Conservation (phyloP, 2,888 invertebrate species). For the Trissolcus japonicus region DNA sequence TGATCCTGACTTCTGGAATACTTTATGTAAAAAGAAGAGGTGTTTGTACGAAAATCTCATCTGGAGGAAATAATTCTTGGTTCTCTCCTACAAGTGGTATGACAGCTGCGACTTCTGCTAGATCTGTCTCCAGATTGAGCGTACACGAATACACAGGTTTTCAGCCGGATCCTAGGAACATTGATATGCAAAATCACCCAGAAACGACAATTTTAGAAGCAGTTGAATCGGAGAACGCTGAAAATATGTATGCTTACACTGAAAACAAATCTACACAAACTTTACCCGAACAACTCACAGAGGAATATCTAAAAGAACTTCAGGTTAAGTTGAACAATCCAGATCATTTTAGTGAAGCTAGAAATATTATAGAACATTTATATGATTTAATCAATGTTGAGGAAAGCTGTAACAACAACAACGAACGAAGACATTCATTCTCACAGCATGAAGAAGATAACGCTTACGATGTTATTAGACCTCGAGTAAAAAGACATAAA, state of each 20-base stretch:
- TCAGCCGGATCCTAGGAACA: slow-evolving; percentile 79
- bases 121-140: slow-evolving; percentile 80
- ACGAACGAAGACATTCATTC: slow-evolving; percentile 60
- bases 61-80: slow-evolving; percentile 67
- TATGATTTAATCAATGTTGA: slow-evolving; percentile 86
- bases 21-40: slow-evolving; percentile 72
- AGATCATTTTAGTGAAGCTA: slow-evolving; percentile 84
- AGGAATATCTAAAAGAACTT: slow-evolving; percentile 83
- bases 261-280: slow-evolving; percentile 84
- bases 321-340: slow-evolving; percentile 84
- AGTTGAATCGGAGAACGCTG: slow-evolving; percentile 62
- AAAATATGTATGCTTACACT: slow-evolving; percentile 70
- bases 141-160: slow-evolving; percentile 82
- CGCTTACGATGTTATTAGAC: slow-evolving; percentile 80
- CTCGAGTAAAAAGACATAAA: slow-evolving; percentile 70
- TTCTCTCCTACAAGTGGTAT: slow-evolving; percentile 70
- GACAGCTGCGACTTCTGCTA: slow-evolving; percentile 78
- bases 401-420: slow-evolving; percentile 80
- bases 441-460: slow-evolving; percentile 77
- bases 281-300: slow-evolving; percentile 85
- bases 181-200: slow-evolving; percentile 75
- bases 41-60: slow-evolving; percentile 72
- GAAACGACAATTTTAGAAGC: slow-evolving; percentile 60
- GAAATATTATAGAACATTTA: slow-evolving; percentile 86
- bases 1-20: slow-evolving; percentile 70